Evolutionary conservation across 2,797 vertebrate species (phyloP).

Genomic region (Vireo griseus): DNA sequence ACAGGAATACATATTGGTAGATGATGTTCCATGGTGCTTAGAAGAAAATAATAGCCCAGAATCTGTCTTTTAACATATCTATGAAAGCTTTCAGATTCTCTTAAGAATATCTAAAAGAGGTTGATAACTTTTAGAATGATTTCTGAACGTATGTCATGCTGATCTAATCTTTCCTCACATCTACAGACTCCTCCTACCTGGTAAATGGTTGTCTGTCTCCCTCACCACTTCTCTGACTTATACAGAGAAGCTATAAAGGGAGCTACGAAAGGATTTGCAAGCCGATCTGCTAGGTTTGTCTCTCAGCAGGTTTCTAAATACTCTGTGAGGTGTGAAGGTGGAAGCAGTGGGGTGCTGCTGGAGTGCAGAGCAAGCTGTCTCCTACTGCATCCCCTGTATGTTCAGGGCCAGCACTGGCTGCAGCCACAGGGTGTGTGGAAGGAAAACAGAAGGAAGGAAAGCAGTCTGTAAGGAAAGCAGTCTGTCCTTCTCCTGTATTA

Average conservation of each 20-base stretch:
- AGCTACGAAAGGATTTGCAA: not conserved
- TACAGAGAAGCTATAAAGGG: not conserved
- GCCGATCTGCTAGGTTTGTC: not conserved
- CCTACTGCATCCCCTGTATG: not conserved
- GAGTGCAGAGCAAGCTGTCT: not conserved
- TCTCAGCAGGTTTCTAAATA: not conserved
- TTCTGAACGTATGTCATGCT: not conserved
- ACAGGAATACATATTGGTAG: not conserved
- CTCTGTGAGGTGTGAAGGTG: not conserved
- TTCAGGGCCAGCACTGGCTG: not conserved
- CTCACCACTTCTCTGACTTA: not conserved
- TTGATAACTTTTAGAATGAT: not conserved
- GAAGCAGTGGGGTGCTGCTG: not conserved
- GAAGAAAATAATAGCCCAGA: not conserved
- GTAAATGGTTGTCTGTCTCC: not conserved
- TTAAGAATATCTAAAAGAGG: not conserved
- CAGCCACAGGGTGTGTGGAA: not conserved
- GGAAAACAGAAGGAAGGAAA: not conserved
- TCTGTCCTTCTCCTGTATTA: not conserved
- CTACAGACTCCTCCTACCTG: rapidly evolving
- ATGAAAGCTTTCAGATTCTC: not conserved
- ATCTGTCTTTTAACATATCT: not conserved
- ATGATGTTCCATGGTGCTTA: not conserved
- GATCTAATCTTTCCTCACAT: not conserved
- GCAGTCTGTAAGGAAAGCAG: too few relatives aligned